phyloP scores from a whole-genome alignment of 1,140 invertebrate species.

The Proales similis region DNA sequence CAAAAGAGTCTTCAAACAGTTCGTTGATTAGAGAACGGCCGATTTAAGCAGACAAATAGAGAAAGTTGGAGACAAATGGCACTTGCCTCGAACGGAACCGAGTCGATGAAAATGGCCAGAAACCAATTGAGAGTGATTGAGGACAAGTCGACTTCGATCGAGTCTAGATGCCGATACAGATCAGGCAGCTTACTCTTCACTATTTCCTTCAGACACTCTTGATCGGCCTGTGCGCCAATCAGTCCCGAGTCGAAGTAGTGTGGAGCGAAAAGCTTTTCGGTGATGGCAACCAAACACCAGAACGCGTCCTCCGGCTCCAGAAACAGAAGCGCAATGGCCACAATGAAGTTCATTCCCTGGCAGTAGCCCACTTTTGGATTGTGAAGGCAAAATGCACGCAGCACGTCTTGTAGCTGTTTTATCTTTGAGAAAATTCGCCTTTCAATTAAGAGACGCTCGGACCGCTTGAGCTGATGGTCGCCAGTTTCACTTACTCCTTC shows the following conservation, averaged over 20 bases:
- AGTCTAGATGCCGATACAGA: conserved; percentile 52
- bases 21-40: no score
- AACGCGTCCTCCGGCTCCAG: conserved; percentile 57
- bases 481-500: conserved; percentile 51
- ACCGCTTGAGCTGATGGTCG: background rate
- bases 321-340: conserved; percentile 55
- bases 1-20: no score
- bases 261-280: conserved; percentile 54
- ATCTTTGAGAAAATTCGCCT: conserved; percentile 44
- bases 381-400: conserved; percentile 57
- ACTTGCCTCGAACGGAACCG: conserved; percentile 55
- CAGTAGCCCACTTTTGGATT: conserved; percentile 56
- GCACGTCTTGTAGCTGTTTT: conserved; percentile 54
- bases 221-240: conserved; percentile 57
- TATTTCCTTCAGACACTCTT: conserved; percentile 55
- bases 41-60: conserved; percentile 20
- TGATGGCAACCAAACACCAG: conserved; percentile 57
- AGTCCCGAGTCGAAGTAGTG: conserved; percentile 56
- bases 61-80: no score
- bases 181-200: conserved; percentile 52
- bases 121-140: conserved; percentile 59
- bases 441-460: background rate
- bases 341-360: conserved; percentile 59
- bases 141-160: conserved; percentile 56
- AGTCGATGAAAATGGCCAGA: conserved; percentile 57